These are phyloP conservation scores for Limnothrissa miodon DNA, from an alignment of 2,113 vertebrate genomes.

Conservation along the genomic window DNA sequence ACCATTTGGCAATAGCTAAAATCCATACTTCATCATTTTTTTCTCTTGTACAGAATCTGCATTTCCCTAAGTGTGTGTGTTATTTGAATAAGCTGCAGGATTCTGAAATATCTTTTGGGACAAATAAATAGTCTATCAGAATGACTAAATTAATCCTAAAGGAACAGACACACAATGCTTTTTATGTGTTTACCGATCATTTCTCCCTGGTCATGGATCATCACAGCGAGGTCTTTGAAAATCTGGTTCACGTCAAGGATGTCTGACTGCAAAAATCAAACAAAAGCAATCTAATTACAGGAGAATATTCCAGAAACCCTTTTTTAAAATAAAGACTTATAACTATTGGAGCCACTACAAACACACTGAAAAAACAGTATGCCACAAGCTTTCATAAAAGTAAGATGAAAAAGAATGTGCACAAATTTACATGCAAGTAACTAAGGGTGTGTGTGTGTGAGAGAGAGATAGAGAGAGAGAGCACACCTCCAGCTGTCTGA, in stretches of 20 bases:
- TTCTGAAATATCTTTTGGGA: no score
- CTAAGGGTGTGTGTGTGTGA: background rate
- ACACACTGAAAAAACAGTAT: background rate
- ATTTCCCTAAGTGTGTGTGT: no score
- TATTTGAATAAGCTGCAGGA: no score
- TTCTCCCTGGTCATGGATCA: slow-evolving; percentile 98
- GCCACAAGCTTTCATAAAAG: no score
- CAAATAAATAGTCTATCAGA: no score
- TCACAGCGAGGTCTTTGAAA: slow-evolving; percentile 96
- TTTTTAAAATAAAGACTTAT: background rate
- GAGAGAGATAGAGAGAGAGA: background rate
- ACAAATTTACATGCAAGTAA: background rate
- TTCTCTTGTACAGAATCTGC: no score
- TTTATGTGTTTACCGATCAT: slow-evolving; percentile 83
- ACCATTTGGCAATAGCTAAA: no score
- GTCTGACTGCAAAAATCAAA: slow-evolving; percentile 79
- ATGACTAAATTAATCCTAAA: background rate
- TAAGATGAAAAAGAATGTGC: no score
- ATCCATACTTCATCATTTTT: no score
- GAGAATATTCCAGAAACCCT: background rate
- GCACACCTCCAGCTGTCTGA: slow-evolving; percentile 88
- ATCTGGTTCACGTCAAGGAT: slow-evolving; percentile 98
- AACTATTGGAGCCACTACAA: background rate
- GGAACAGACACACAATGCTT: background rate
- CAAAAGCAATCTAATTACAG: slow-evolving; percentile 28